Evolutionary conservation across 2,888 invertebrate species (phyloP), one percentile per base, ranked within the genome.

Genomic region (Fragum fragum): DNA sequence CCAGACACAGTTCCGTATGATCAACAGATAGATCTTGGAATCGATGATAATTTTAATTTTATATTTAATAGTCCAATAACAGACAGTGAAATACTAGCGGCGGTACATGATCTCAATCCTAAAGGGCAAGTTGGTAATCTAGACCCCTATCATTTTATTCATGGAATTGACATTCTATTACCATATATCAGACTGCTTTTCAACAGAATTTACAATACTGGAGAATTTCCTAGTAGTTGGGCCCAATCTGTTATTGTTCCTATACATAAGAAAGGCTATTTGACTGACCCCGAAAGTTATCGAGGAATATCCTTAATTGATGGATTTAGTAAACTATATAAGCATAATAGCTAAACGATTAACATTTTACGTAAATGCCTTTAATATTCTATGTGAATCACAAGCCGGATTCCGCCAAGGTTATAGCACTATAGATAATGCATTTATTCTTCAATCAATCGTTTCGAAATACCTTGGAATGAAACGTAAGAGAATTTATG

Each of bases 401-500:
- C n/a, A n/a, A n/a, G n/a, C n/a, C n/a, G n/a, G 66, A 11, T 77
- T 77, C 21, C 28, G 72, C 63, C n/a, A 61, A 16, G 66, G 47
- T 18, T 77, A 71, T 36, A 52, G 47, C n/a, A 72, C 70, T 29
- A 32, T 71, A n/a, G 77, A 77, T 55, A 77, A 77, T 39, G 77
- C 63, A 36, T 77, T 26, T 72, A 39, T 77, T 61, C 53, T 72
- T 18, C 52, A 66, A 18, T 63, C 77, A 36, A 36, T 36, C 5
- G 23, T 78, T 26, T 47, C 9, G 11, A 68, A 74, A 69, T 79
- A 79, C 26, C n/a, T 52, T 14, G 18, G 59, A 47, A 61, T 32
- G 55, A 72, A 72, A 28, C 39, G 73, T 36, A 73, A 78, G 29
- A 23, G 59, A 42, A n/a, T 78, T n/a, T 80, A 75, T 76, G 73